Percentiles rank a stretch among this genome's conserved stretches.
These are phyloP conservation scores for Corticium candelabrum DNA, from an alignment of 37 sponge, comb jelly and placozoan genomes.

Conservation along the genomic window DNA sequence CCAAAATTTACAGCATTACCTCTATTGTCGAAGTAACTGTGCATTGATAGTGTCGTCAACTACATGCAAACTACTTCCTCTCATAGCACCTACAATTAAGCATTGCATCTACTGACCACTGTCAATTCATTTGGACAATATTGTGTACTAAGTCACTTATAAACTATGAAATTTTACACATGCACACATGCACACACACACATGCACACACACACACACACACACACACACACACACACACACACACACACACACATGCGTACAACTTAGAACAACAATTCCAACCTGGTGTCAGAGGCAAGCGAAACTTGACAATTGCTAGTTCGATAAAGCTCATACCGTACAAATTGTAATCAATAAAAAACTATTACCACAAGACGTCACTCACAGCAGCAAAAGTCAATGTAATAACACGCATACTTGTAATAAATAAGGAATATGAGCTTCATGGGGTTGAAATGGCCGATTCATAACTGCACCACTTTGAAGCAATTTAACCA, in stretches of 20 bases:
- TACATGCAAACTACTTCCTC: too few species aligned
- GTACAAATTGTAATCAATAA: conserved; percentile 82
- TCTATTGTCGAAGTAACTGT: too few species aligned
- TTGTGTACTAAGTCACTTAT: too few species aligned
- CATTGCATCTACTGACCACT: too few species aligned
- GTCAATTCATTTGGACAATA: too few species aligned
- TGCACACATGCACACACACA: conserved; percentile 8
- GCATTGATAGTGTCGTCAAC: too few species aligned
- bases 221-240: conserved; percentile 2
- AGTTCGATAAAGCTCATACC: conserved; percentile 76
- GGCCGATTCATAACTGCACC: conserved; percentile 67
- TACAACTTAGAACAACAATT: too few species aligned
- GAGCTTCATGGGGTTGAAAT: conserved; percentile 79
- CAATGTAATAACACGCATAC: too few species aligned
- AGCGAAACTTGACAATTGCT: conserved; percentile 43
- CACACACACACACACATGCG: background rate
- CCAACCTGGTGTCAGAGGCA: conserved; percentile 1
- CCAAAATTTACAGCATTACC: too few species aligned
- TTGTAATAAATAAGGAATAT: conserved; percentile 74
- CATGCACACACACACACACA: background rate
- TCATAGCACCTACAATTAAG: too few species aligned
- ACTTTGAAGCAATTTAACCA: conserved; percentile 59
- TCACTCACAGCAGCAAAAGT: background rate
- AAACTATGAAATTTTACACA: background rate
- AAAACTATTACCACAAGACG: conserved; percentile 34